Evolutionary conservation across 2,113 vertebrate genomes (phyloP).

Genomic region (Nycticryphes semicollaris): DNA sequence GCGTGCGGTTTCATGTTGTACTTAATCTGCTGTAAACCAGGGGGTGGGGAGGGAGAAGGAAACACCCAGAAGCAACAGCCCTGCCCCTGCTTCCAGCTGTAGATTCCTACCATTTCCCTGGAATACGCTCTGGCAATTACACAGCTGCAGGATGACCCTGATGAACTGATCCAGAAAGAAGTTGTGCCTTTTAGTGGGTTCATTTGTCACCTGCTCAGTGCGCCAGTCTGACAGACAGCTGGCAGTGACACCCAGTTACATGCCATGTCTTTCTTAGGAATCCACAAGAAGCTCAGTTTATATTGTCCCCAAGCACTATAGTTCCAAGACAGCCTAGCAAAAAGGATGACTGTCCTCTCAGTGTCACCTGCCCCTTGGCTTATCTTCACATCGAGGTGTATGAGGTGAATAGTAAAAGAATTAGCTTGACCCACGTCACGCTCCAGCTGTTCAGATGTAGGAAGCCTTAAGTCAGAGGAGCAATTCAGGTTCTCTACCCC

Average conservation of each 20-base stretch:
- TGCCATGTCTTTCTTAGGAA: not conserved
- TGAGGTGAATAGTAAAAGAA: not conserved
- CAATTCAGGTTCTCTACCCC: not conserved
- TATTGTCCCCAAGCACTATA: accelerated
- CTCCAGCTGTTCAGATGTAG: not conserved
- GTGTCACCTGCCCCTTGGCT: not conserved
- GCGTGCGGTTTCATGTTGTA: not conserved
- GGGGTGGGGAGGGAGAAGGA: not conserved
- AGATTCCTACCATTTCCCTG: not conserved
- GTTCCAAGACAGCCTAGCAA: not conserved
- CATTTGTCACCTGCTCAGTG: not conserved
- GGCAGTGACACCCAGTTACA: not conserved
- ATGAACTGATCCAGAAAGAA: not conserved
- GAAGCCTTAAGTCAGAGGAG: not conserved
- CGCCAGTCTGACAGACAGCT: not conserved
- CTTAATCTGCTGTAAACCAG: not conserved
- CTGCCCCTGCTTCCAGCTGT: not conserved
- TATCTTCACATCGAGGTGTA: not conserved
- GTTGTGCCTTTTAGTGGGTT: not conserved
- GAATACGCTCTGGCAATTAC: not conserved
- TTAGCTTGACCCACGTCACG: not conserved
- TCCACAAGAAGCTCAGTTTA: not conserved
- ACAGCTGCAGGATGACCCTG: not conserved
- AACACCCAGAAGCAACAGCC: not conserved
- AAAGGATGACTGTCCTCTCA: not conserved